Conservation (phyloP, 2,113 vertebrate genomes). For the Pardalotus punctatus region DNA sequence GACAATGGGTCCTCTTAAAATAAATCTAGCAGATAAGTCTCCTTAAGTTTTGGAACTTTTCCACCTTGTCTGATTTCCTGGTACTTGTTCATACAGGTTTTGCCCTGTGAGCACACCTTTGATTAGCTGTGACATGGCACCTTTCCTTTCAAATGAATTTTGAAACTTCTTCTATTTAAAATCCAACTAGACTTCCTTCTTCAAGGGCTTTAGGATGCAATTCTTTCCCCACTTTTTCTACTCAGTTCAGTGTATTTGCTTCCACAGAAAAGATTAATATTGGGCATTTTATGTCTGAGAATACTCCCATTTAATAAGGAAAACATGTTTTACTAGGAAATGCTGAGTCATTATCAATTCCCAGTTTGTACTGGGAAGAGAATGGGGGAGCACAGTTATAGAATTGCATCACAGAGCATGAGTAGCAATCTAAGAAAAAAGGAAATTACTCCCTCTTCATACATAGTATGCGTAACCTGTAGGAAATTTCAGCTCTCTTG, state of each 20-base stretch:
- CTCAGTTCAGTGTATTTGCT: not conserved
- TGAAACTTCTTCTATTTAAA: constrained; percentile 2
- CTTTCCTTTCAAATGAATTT: not conserved
- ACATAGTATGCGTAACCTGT: not conserved
- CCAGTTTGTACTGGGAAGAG: not conserved
- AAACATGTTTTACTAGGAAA: not conserved
- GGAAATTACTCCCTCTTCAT: not conserved
- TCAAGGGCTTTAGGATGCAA: not conserved
- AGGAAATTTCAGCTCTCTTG: not conserved
- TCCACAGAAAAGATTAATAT: not conserved
- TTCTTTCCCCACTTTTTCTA: not conserved
- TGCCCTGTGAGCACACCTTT: not conserved
- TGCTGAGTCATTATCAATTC: not conserved
- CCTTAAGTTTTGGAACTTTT: constrained; percentile 5
- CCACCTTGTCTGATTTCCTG: not conserved
- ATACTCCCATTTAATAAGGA: not conserved
- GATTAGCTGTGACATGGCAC: constrained; percentile 18
- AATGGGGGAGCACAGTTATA: not conserved
- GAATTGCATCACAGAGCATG: not conserved
- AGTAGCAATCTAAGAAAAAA: not conserved
- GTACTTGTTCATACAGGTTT: constrained; percentile 49
- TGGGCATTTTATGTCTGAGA: not conserved
- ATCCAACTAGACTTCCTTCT: not conserved
- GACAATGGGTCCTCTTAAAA: not conserved
- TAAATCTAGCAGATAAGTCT: not conserved